Conservation (phyloP, 2,113 vertebrate genomes). For the Cottus gobio region DNA sequence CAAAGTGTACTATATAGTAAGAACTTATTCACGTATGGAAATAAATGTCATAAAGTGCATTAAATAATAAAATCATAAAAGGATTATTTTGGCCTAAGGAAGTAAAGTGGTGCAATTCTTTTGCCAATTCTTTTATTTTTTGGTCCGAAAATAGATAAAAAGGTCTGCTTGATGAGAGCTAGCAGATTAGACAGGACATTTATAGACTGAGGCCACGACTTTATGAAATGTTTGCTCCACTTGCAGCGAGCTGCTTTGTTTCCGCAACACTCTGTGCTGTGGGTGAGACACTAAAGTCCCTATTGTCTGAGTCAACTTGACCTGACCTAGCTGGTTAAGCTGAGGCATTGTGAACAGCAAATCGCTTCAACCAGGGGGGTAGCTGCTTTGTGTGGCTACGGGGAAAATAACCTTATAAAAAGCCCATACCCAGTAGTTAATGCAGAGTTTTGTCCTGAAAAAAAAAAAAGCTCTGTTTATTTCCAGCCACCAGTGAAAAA, state of each 20-base stretch:
- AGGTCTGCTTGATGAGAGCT: slow-evolving; percentile 60
- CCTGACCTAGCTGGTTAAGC: slow-evolving; percentile 88
- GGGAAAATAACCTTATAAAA: slow-evolving; percentile 83
- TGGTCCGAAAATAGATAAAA: slow-evolving; percentile 35
- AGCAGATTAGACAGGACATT: slow-evolving; percentile 71
- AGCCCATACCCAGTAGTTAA: slow-evolving; percentile 80
- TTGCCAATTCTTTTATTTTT: slow-evolving; percentile 16
- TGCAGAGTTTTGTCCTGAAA: slow-evolving; percentile 81
- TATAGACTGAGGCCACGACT: slow-evolving; percentile 76
- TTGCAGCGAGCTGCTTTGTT: slow-evolving; percentile 78
- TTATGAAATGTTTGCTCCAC: slow-evolving; percentile 81
- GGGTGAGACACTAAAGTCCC: slow-evolving; percentile 85
- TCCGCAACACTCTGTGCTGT: slow-evolving; percentile 76
- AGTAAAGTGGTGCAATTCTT: slow-evolving; percentile 1
- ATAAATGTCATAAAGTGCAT: neutral
- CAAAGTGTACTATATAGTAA: neutral
- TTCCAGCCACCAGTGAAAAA: slow-evolving; percentile 74
- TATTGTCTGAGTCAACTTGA: slow-evolving; percentile 88
- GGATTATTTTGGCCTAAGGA: neutral
- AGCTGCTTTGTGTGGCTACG: slow-evolving; percentile 80
- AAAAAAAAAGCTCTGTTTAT: slow-evolving; percentile 66
- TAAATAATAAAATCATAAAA: neutral
- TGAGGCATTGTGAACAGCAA: slow-evolving; percentile 86
- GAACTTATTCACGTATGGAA: neutral
- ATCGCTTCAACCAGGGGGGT: slow-evolving; percentile 85